Base-by-base conservation (phyloP, 2,888 invertebrate species). In the Eupeodes latifasciatus region DNA sequence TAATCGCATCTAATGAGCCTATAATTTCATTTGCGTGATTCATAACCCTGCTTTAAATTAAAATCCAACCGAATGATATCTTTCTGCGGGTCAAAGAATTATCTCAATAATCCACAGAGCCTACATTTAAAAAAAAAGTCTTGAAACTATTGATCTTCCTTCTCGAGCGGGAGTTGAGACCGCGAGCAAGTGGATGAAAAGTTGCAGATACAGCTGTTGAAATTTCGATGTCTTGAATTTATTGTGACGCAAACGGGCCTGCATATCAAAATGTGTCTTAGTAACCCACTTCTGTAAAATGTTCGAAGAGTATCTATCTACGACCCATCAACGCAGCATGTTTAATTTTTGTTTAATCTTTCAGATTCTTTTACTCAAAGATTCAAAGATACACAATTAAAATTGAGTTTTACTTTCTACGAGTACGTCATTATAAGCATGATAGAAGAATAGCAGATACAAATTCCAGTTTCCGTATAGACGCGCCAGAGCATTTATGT, bases 401-500 rank as follows among this genome's bases (percentile, higher is more conserved):
- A 80, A 72, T 53, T 74, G 72, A 87, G 80, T 87, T 86, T 87
- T 87, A 87, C 87, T 87, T 87, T 87, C 87, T 84, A 40, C 9
- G 27, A 27, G 40, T 40, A 87, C 84, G 59, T 83, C 76, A 66
- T 27, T 27, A 27, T 27, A 27, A 27, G 27, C 27, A 27, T 27
- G 71, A 59, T 55, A 34, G 44, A 69, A 55, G 62, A 36, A 49
- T 62, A 61, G 79, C 59, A 72, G 59, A 72, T 47, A 47, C 57
- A 3, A 72, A 76, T 80, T 78, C 49, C 64, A 72, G 71, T 80
- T 78, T 16, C 27, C 27, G 11, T n/a, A 81, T 77, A 72, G 57
- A 27, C 27, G 27, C 27, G 27, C 27, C 27, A 27, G 27, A 27
- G 27, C 27, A 27, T 27, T 2, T 27, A 27, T 2, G 2, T n/a